phyloP scores from a whole-genome alignment of 2,797 vertebrate genomes.

The Tinamus major region DNA sequence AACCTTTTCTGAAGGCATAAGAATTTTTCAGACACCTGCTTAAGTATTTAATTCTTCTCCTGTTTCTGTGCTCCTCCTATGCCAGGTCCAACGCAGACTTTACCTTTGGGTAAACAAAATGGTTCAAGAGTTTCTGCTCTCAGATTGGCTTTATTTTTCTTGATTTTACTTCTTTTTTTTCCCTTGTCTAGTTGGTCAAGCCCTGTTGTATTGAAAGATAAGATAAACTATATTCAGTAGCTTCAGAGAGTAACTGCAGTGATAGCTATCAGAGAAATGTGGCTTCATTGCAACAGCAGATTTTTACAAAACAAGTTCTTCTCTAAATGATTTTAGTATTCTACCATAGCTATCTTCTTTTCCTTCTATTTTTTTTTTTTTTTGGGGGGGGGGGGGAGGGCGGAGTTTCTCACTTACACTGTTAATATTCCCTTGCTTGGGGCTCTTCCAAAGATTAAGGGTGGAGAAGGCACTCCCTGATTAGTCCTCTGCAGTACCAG shows the following conservation, averaged over 20 bases:
- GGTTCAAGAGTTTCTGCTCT: not conserved
- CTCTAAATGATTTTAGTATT: not conserved
- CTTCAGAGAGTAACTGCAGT: not conserved
- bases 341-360: not conserved
- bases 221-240: not conserved
- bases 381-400: not conserved
- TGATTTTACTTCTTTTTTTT: not conserved
- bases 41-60: not conserved
- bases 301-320: not conserved
- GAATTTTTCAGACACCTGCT: not conserved
- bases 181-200: not conserved
- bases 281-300: not conserved
- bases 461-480: not conserved
- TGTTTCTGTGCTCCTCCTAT: not conserved
- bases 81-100: not conserved
- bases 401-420: not conserved
- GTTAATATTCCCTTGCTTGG: not conserved
- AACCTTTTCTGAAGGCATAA: not conserved
- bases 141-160: not conserved
- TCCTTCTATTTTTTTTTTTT: not conserved
- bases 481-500: not conserved
- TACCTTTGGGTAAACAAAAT: not conserved
- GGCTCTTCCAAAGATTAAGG: not conserved
- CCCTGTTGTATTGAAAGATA: not conserved
- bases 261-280: not conserved